phyloP scores from a whole-genome alignment of 2,113 vertebrate genomes.

The Coreoperca whiteheadi region DNA sequence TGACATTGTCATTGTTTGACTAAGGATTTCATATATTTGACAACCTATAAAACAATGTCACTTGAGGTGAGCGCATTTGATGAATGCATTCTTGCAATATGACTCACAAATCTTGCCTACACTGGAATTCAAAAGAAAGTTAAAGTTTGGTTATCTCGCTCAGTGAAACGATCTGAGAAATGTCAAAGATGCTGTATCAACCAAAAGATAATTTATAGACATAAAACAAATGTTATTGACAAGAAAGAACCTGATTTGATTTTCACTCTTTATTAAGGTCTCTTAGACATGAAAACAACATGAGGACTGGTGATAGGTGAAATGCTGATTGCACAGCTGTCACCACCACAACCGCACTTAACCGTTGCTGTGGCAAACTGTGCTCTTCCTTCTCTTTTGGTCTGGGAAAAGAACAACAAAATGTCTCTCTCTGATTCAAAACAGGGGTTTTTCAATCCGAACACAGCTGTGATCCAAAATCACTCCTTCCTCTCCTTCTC shows the following conservation, averaged over 20 bases:
- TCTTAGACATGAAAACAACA: constrained; percentile 1
- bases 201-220: not conserved
- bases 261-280: not conserved
- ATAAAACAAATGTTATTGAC: not conserved
- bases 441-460: constrained; percentile 63
- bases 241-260: not conserved
- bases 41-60: not conserved
- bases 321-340: constrained; percentile 8
- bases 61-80: not conserved
- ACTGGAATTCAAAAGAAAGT: not conserved
- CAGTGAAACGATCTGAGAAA: not conserved
- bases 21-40: not conserved
- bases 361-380: constrained; percentile 28
- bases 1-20: constrained; percentile 16
- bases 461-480: constrained; percentile 73
- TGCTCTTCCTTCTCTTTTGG: constrained; percentile 20
- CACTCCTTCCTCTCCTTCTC: constrained; percentile 74
- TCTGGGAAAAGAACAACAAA: constrained; percentile 64
- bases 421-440: constrained; percentile 61
- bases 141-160: not conserved
- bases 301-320: not conserved
- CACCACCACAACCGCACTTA: constrained; percentile 20
- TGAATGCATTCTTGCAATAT: not conserved
- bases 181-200: not conserved
- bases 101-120: not conserved